phyloP scores from a whole-genome alignment of 2,888 invertebrate species.

The Athetis lepigone region DNA sequence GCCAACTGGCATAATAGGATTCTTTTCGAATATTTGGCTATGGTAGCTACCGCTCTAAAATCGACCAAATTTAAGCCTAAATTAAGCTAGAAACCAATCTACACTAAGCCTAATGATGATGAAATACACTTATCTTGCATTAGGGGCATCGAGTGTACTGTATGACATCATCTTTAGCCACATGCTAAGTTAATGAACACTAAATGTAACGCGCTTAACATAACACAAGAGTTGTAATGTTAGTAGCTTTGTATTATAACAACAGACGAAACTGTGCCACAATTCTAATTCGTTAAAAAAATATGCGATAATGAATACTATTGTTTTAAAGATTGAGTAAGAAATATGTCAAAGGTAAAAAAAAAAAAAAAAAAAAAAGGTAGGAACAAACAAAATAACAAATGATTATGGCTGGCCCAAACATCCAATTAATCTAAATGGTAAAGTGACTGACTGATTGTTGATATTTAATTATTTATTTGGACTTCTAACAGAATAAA shows the following conservation, averaged over 20 bases:
- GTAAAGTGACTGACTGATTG: too few relatives aligned
- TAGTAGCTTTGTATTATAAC: slow-evolving; percentile 31
- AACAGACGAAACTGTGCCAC: slow-evolving; percentile 51
- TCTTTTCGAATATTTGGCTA: too few relatives aligned
- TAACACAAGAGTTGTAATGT: slow-evolving; percentile 47
- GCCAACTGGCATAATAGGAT: too few relatives aligned
- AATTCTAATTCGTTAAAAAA: slow-evolving; percentile 17
- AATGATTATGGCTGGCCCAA: too few relatives aligned
- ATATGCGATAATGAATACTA: slow-evolving; percentile 23
- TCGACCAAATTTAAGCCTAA: not conserved
- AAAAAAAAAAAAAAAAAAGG: too few relatives aligned
- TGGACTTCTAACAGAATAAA: too few relatives aligned
- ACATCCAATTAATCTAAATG: too few relatives aligned
- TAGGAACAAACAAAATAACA: too few relatives aligned
- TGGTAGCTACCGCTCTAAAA: not conserved
- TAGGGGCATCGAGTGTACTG: slow-evolving; percentile 1
- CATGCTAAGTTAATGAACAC: slow-evolving; percentile 69
- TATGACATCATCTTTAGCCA: slow-evolving; percentile 69
- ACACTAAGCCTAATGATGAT: not conserved
- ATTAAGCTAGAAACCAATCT: not conserved
- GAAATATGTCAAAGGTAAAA: too few relatives aligned
- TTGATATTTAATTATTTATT: too few relatives aligned
- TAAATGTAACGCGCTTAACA: slow-evolving; percentile 67
- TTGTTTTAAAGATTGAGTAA: not conserved
- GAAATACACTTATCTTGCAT: not conserved